Evolutionary conservation across 2,113 vertebrate genomes (phyloP).

Genomic region (Neolamprologus tretocephalus): DNA sequence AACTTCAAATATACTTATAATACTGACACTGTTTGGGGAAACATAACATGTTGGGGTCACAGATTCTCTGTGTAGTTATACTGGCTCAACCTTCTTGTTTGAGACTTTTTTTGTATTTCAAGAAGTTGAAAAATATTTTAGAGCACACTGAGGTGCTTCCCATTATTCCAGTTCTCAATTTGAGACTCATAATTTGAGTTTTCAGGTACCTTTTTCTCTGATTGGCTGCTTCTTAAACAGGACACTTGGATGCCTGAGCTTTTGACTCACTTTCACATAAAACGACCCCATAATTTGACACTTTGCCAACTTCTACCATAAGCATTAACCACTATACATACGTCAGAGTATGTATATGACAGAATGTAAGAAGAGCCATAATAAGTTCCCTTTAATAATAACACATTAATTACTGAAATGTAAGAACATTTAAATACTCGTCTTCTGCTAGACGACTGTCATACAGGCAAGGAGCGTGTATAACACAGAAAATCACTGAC

Average conservation of each 20-base stretch:
- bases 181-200: background rate
- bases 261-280: background rate
- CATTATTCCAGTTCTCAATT: background rate
- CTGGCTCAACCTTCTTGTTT: background rate
- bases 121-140: background rate
- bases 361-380: background rate
- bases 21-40: background rate
- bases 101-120: background rate
- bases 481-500: background rate
- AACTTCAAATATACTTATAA: background rate
- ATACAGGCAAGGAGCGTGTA: background rate
- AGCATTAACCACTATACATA: background rate
- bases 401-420: background rate
- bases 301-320: background rate
- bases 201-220: background rate
- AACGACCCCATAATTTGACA: background rate
- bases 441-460: background rate
- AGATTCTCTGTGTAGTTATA: background rate
- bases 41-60: background rate
- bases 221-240: background rate
- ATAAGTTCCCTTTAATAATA: background rate
- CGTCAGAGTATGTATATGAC: background rate
- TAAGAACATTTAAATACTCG: background rate
- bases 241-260: background rate
- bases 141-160: background rate